Evolutionary conservation across 2,888 invertebrate species (phyloP).

Genomic region (Parnassius apollo): DNA sequence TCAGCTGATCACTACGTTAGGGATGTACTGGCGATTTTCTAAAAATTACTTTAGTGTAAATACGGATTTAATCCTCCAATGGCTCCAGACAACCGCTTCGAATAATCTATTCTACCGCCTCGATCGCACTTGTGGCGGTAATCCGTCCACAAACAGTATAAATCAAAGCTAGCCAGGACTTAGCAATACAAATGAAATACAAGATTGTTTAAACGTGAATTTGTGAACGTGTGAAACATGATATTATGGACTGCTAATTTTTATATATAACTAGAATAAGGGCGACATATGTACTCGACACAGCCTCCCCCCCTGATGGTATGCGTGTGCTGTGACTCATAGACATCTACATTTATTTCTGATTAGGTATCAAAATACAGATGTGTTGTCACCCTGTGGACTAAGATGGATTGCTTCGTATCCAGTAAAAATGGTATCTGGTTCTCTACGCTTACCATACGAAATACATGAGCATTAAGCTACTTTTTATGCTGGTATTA

Average conservation of each 20-base stretch:
- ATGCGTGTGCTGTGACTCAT: too few relatives aligned
- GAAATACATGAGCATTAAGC: too few relatives aligned
- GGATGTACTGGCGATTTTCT: constrained; percentile 16
- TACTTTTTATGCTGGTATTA: too few relatives aligned
- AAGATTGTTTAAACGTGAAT: constrained; percentile 9
- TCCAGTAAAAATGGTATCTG: too few relatives aligned
- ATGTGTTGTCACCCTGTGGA: too few relatives aligned
- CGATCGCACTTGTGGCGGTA: constrained; percentile 14
- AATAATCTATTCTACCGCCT: constrained; percentile 21
- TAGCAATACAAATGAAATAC: constrained; percentile 18
- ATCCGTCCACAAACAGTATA: constrained; percentile 24
- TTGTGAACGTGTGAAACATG: not conserved
- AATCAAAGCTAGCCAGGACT: constrained; percentile 17
- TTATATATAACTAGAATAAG: too few relatives aligned
- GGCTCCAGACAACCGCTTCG: constrained; percentile 21
- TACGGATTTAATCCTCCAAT: constrained; percentile 20
- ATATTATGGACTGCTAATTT: not conserved
- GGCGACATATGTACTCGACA: too few relatives aligned
- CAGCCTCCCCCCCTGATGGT: too few relatives aligned
- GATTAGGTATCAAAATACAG: too few relatives aligned
- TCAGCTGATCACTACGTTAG: not conserved
- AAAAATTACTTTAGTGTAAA: constrained; percentile 18
- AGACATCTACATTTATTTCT: too few relatives aligned
- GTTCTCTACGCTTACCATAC: too few relatives aligned
- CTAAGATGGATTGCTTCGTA: too few relatives aligned